phyloP scores from a whole-genome alignment of 2,888 invertebrate genomes.

The Callinectes sapidus region DNA sequence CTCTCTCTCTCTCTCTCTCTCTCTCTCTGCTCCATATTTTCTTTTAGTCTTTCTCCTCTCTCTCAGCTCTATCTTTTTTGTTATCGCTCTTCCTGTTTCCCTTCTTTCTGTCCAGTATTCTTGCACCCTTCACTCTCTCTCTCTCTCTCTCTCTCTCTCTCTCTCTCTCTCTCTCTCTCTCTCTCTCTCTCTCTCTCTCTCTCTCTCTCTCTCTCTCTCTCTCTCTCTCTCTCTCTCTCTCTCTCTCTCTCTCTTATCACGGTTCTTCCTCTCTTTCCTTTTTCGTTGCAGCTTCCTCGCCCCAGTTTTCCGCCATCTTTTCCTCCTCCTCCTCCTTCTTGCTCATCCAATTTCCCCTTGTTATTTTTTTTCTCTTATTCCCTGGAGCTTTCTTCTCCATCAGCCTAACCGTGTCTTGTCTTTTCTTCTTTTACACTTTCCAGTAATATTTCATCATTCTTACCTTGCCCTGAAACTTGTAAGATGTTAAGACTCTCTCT shows the following conservation, averaged over 20 bases:
- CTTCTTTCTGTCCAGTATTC: neutral
- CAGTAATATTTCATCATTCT: constrained; percentile 8
- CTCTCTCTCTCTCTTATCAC: neutral
- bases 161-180: neutral
- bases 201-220: neutral
- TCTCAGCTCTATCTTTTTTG: no score
- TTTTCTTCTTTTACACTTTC: constrained; percentile 2
- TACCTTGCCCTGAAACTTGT: neutral
- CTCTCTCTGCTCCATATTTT: neutral
- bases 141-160: neutral
- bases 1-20: constrained; percentile 17
- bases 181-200: neutral
- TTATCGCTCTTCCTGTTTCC: constrained; percentile 28
- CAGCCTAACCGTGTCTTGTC: constrained; percentile 1
- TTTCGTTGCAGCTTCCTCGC: constrained; percentile 1
- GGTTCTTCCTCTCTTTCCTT: neutral
- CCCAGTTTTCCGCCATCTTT: neutral
- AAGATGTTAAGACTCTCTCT: neutral
- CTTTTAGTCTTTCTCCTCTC: neutral
- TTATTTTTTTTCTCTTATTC: constrained; percentile 16
- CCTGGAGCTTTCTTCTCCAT: neutral
- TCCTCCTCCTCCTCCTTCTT: neutral
- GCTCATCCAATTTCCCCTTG: neutral
- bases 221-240: neutral
- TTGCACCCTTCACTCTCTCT: neutral